Evolutionary conservation across 2,888 invertebrate genomes (phyloP).

Genomic region (Drosophila suboccidentalis): DNA sequence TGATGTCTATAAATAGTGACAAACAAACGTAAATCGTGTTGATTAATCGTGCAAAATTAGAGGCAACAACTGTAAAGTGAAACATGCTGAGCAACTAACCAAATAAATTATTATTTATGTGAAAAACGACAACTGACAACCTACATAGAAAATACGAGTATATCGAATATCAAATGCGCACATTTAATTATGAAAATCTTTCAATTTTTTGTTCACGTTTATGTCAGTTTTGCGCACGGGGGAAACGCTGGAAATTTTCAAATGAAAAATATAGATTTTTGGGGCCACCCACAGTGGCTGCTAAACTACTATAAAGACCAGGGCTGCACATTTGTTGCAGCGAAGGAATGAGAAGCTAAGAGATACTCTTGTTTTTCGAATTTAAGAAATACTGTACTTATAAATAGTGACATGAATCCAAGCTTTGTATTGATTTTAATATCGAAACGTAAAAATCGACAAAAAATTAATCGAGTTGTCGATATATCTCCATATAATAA

Average conservation of each 20-base stretch:
- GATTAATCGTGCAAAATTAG: slow-evolving; percentile 80
- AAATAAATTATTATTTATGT: slow-evolving; percentile 75
- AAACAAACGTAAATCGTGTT: slow-evolving; percentile 43
- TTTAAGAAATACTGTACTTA: not conserved
- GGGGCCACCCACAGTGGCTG: slow-evolving; percentile 27
- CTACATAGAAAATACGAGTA: slow-evolving; percentile 28
- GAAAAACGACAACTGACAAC: slow-evolving; percentile 63
- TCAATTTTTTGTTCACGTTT: slow-evolving; percentile 18
- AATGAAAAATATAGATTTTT: slow-evolving; percentile 7
- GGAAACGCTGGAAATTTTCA: slow-evolving; percentile 33
- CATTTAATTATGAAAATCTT: slow-evolving; percentile 69
- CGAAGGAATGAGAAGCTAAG: not conserved
- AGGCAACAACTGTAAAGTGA: slow-evolving; percentile 67
- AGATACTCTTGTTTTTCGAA: not conserved
- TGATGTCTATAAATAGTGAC: slow-evolving; percentile 62
- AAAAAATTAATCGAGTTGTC: too few species aligned
- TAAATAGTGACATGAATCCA: not conserved
- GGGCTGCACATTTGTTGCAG: not conserved
- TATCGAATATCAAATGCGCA: slow-evolving; percentile 72
- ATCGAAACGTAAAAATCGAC: too few species aligned
- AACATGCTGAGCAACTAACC: slow-evolving; percentile 50
- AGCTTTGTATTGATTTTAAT: too few species aligned
- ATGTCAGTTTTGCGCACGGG: slow-evolving; percentile 49
- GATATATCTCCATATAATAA: too few species aligned
- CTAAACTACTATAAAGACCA: not conserved